Base-by-base conservation (phyloP, 2,113 vertebrate species). In the Carettochelys insculpta region DNA sequence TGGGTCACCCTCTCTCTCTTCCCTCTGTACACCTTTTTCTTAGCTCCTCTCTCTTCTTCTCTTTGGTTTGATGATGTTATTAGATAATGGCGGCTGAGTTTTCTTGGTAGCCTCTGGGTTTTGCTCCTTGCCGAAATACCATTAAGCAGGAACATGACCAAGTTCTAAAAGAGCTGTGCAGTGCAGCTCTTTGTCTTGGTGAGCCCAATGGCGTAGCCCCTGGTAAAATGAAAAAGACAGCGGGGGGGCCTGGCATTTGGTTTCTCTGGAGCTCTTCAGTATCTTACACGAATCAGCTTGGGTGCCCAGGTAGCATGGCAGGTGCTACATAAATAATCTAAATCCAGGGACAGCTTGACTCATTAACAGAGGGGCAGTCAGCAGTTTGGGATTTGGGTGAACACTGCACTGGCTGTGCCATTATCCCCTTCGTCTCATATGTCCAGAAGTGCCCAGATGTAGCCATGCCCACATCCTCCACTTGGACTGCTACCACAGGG, bases 401-500 rank as follows among this genome's bases (percentile, higher is more conserved):
- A 47, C 11, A 11, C 22, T 5, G n/a, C 25, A 17, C 29, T 9
- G 73, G 38, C 48, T 38, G 3, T 31, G 51, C 38, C 22, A 4
- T 51, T 51, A 52, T 12, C 29, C 48, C 22, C 38, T 83, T 85
- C 68, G 50, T 75, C 73, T 80, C 77, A 56, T 1, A 0, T 9
- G 16, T 41, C 61, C 38, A 31, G 43, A 3, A 24, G 27, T 38
- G 61, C 76, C 92, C 93, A 87, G 90, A 80, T 8, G 2, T 47
- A 91, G 90, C 7, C 71, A 54, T 0, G 1, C 65, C 80, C 50
- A 80, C 81, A 80, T 68, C 86, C 68, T 27, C 73, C 88, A 4
- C 76, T 75, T 88, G 41, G 75, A 29, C 92, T 86, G 76, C 77
- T 89, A 87, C 95, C 80, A 86, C 82, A 61, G 22, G 34, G 17